phyloP scores from a whole-genome alignment of 1,140 invertebrate species.

The Achatina immaculata region DNA sequence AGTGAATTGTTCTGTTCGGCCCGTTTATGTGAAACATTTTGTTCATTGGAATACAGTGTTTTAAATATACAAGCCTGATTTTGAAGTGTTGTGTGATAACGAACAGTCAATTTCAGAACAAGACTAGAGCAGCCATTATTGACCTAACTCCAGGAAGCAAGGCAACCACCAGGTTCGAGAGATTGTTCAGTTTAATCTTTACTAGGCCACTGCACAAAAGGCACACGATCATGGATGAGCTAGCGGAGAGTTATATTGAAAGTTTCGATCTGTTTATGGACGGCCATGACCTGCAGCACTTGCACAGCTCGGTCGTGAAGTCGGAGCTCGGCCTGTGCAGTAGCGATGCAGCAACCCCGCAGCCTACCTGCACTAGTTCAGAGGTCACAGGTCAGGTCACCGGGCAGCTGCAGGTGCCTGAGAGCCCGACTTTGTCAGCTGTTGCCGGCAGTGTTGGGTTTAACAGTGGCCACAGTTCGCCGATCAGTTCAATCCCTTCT shows the following conservation, averaged over 20 bases:
- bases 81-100: background rate
- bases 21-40: constrained; percentile 4
- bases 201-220: constrained; percentile 14
- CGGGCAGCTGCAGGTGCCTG: constrained; percentile 27
- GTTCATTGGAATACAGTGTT: background rate
- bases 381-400: constrained; percentile 40
- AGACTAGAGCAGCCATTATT: constrained; percentile 13
- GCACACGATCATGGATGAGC: constrained; percentile 44
- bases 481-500: constrained; percentile 22
- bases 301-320: constrained; percentile 51
- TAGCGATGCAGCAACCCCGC: constrained; percentile 27
- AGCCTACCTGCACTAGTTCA: constrained; percentile 36
- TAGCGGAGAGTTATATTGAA: constrained; percentile 64
- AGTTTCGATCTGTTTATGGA: constrained; percentile 63
- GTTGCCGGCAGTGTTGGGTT: constrained; percentile 5
- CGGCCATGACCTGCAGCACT: constrained; percentile 54
- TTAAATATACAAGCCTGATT: background rate
- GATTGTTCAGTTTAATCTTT: constrained; percentile 25
- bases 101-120: background rate
- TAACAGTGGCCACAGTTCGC: constrained; percentile 19
- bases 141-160: constrained; percentile 45
- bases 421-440: constrained; percentile 37
- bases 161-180: constrained; percentile 50
- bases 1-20: background rate
- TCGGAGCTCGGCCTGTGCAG: constrained; percentile 35